Conservation (phyloP, 2,113 vertebrate species). For the Vimba vimba region DNA sequence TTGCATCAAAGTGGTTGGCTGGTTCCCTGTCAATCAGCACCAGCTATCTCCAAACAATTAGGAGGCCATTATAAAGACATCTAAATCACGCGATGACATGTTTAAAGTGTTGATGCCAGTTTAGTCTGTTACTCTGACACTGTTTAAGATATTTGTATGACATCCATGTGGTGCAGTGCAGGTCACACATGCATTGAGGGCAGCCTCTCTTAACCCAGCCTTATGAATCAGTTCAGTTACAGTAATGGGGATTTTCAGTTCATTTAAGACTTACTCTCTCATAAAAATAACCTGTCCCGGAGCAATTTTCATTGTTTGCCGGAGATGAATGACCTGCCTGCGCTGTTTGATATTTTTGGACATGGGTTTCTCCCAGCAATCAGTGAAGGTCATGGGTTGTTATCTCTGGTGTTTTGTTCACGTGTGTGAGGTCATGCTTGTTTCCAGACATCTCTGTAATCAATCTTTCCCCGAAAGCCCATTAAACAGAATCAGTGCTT, state of each 20-base stretch:
- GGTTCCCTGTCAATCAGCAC: not conserved
- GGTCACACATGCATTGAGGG: not conserved
- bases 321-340: conserved; percentile 36
- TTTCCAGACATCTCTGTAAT: conserved; percentile 54
- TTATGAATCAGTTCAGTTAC: not conserved
- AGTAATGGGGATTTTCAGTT: not conserved
- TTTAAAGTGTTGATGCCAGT: not conserved
- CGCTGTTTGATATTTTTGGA: conserved; percentile 26
- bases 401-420: conserved; percentile 37
- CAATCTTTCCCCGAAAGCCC: conserved; percentile 55
- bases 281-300: not conserved
- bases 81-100: not conserved
- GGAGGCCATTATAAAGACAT: not conserved
- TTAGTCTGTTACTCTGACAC: not conserved
- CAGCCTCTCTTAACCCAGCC: not conserved
- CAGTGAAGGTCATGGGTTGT: conserved; percentile 15
- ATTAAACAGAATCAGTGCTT: conserved; percentile 22
- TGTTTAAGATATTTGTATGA: not conserved
- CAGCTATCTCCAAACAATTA: not conserved
- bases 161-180: not conserved
- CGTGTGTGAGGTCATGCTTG: conserved; percentile 41
- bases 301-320: conserved; percentile 3
- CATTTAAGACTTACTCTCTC: not conserved
- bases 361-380: conserved; percentile 28
- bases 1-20: not conserved